phyloP scores from a whole-genome alignment of 2,888 invertebrate species.

The Melinopterus prodromus region DNA sequence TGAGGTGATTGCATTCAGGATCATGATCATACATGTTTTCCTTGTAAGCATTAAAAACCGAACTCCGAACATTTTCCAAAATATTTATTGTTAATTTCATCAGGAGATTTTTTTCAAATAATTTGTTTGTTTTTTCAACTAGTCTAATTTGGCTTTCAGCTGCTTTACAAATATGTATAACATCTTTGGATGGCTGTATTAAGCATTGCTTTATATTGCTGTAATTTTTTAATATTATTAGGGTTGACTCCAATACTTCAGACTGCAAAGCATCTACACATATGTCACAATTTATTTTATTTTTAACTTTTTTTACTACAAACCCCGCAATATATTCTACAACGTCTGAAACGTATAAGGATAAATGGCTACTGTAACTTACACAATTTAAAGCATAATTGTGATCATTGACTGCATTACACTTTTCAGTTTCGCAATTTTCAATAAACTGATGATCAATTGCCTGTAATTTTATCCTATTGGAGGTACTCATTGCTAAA shows the following conservation, averaged over 20 bases:
- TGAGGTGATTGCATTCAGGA: slow-evolving; percentile 10
- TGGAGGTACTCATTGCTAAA: slow-evolving; percentile 10
- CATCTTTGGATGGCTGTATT: slow-evolving; percentile 9
- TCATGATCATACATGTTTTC: slow-evolving; percentile 14
- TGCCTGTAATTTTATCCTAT: background rate
- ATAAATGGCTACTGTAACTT: background rate
- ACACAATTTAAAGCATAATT: background rate
- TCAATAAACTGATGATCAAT: background rate
- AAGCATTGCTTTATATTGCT: slow-evolving; percentile 16
- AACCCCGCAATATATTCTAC: background rate
- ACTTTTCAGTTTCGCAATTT: background rate
- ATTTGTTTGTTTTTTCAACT: slow-evolving; percentile 9
- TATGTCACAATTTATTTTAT: background rate
- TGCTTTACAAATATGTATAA: slow-evolving; percentile 14
- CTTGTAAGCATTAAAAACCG: slow-evolving; percentile 15
- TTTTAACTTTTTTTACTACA: background rate
- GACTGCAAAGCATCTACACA: slow-evolving; percentile 4
- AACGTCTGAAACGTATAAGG: background rate
- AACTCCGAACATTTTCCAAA: slow-evolving; percentile 15
- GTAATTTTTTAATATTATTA: slow-evolving; percentile 7
- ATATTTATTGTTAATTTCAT: slow-evolving; percentile 16
- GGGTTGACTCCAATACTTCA: slow-evolving; percentile 5
- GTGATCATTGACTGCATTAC: background rate
- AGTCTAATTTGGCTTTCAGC: slow-evolving; percentile 11
- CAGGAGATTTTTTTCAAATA: slow-evolving; percentile 13